Conservation (phyloP, 1,140 invertebrate genomes). For the Scylla paramamosain region DNA sequence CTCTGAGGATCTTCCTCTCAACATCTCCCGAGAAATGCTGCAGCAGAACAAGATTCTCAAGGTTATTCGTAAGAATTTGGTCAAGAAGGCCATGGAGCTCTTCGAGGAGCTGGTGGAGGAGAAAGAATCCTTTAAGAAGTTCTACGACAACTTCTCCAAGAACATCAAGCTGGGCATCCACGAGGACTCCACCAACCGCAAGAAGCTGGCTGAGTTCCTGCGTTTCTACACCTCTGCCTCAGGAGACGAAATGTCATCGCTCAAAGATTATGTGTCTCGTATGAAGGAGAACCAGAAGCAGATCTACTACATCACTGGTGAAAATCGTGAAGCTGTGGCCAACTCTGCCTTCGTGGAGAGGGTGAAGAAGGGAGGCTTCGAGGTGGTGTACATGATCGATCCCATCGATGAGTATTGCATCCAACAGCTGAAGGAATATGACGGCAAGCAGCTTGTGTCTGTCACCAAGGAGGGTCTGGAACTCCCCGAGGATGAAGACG, state of each 20-base stretch:
- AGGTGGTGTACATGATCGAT: constrained; percentile 99
- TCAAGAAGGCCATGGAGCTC: constrained; percentile 99
- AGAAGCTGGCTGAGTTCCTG: constrained; percentile 94
- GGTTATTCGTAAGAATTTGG: constrained; percentile 98
- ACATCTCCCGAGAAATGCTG: constrained; percentile 99
- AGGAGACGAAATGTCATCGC: constrained; percentile 94
- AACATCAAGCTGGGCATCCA: constrained; percentile 99
- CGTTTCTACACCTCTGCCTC: constrained; percentile 96
- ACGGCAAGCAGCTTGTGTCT: constrained; percentile 96
- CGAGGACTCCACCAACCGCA: constrained; percentile 96
- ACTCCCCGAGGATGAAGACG: constrained; percentile 96
- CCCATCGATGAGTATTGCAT: constrained; percentile 99
- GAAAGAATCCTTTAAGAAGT: constrained; percentile 99
- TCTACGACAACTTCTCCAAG: constrained; percentile 99
- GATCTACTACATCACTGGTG: constrained; percentile 99
- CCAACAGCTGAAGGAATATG: constrained; percentile 98
- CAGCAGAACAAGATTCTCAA: constrained; percentile 99
- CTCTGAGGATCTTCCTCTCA: constrained; percentile 97
- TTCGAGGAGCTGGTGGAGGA: constrained; percentile 98
- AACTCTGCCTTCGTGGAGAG: constrained; percentile 98
- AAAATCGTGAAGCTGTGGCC: constrained; percentile 96
- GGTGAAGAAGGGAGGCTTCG: constrained; percentile 97
- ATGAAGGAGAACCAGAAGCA: constrained; percentile 99
- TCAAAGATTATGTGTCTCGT: constrained; percentile 97
- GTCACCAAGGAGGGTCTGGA: constrained; percentile 99